A percentile compares a stretch with the other conserved stretches of the same genome.
phyloP scores from a whole-genome alignment of 2,113 vertebrate genomes.

The Equus przewalskii region DNA sequence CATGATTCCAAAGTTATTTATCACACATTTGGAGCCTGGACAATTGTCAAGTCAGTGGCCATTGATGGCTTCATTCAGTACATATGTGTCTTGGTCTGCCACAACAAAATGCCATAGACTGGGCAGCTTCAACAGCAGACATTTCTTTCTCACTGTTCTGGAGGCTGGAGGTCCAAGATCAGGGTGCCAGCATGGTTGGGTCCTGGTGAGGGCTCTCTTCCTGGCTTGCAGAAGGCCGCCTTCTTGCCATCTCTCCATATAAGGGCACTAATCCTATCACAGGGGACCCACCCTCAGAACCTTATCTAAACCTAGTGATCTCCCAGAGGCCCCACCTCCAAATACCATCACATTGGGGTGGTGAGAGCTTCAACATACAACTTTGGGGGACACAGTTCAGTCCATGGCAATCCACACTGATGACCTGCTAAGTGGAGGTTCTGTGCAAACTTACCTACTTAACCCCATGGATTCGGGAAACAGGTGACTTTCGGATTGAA shows the following conservation, averaged over 20 bases:
- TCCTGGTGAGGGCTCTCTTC: background rate
- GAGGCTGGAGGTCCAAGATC: background rate
- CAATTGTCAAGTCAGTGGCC: background rate
- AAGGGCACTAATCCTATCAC: background rate
- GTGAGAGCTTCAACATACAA: background rate
- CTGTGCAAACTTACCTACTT: background rate
- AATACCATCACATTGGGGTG: background rate
- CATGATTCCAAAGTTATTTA: background rate
- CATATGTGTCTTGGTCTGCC: background rate
- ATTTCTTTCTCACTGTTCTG: background rate
- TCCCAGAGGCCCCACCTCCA: background rate
- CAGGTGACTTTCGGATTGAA: slow-evolving; percentile 6
- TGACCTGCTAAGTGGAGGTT: background rate
- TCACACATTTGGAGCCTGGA: background rate
- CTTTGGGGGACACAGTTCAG: background rate
- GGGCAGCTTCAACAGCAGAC: background rate
- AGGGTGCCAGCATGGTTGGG: background rate
- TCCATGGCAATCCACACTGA: background rate
- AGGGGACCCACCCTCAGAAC: background rate
- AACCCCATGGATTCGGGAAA: background rate
- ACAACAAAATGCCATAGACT: background rate
- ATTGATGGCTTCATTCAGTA: slow-evolving; percentile 1
- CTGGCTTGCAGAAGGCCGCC: background rate
- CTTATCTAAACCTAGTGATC: background rate
- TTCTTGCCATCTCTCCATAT: background rate